Evolutionary conservation across 2,797 vertebrate species (phyloP), one percentile per base, ranked within the genome.

Genomic region (Lepilemur ruficaudatus): DNA sequence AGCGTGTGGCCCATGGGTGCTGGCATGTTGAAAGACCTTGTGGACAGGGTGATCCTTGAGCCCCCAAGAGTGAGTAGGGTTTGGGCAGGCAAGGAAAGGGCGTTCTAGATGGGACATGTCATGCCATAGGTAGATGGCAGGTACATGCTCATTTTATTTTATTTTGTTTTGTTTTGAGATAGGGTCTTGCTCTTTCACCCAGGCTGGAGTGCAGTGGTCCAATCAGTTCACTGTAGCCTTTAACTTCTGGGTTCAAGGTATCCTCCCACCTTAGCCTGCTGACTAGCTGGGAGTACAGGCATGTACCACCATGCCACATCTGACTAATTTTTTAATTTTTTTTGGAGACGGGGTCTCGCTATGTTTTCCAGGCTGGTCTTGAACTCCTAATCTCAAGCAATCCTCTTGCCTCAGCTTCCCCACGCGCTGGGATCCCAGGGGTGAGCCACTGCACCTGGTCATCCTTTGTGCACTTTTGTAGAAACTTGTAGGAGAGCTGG

Each of bases 1-100:
- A 23, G 4, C 23, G 4, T 32, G 14, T 28, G 22, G 23, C 5
- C 2, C 1, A 0, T 28, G 11, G 76, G 55, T n/a, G 23, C 69
- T 14, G 22, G 32, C 23, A 41, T 43, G 22, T 14, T 65, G 50
- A 38, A 65, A 67, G 17, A 2, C 12, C 57, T 81, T 38, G 0
- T 2, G 94, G 73, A 9, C 63, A 78, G 70, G 32, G 67, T 7
- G 7, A 43, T 55, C 76, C 89, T 89, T 41, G 0, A 14, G 1
- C 22, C 41, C 67, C 57, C 12, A 18, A 72, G 61, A 78, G 38
- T 18, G 9, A 25, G 12, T 17, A 30, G 25, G 30, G 25, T 65
- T 89, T 80, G 32, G 20, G 46, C 0, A 0, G 14, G 25, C 8
- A 61, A 32, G 15, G 32, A 70, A 61, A 72, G 46, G 7, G 5